Base-by-base conservation (phyloP, 2,888 invertebrate species). In the Drosophila mulleri region DNA sequence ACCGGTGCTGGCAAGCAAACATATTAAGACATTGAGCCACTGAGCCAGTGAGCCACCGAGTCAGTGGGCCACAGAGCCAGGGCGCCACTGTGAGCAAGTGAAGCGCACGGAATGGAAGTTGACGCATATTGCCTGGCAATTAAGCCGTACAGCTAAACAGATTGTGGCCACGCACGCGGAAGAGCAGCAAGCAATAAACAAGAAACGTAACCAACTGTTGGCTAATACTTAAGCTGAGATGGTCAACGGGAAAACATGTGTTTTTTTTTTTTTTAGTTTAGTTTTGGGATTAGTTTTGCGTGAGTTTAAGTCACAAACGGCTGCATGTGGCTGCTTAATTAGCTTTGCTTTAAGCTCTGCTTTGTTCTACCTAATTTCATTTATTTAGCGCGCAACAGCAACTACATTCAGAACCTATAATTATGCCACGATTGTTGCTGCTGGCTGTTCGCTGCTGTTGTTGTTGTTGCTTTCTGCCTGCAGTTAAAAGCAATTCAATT, bases 81-180 rank as follows among this genome's bases (percentile, higher is more conserved):
- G 16, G 39, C 0, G 42, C 20, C 42, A 20, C 8, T 14, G 44
- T 14, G 44, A 45, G 39, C 37, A 58, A 74, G 29, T 70, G 71
- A 63, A 48, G 72, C 63, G 62, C 59, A 53, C 56, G 45, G 45
- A 44, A 18, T 57, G 54, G 53, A 72, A 66, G 78, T 65, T 70
- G 75, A 68, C 65, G 74, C 81, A 84, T 87, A 83, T 89, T 83
- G 86, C 80, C 83, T 65, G 57, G 83, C 86, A 86, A 86, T 89
- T 89, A 89, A 78, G 83, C 78, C 52, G 70, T 63, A 68, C 68
- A 75, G 71, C 67, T 77, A 75, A 87, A 78, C 85, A 85, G 78
- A 82, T 88, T 80, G 80, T 72, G 79, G 62, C 59, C 73, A 73
- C 53, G 75, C 80, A 78, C 60, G 71, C 73, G 72, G 71, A 80